A percentile compares a stretch with the other conserved stretches of the same genome.
Conservation (phyloP, 2,797 vertebrate species). For the Rhabdomys pumilio region DNA sequence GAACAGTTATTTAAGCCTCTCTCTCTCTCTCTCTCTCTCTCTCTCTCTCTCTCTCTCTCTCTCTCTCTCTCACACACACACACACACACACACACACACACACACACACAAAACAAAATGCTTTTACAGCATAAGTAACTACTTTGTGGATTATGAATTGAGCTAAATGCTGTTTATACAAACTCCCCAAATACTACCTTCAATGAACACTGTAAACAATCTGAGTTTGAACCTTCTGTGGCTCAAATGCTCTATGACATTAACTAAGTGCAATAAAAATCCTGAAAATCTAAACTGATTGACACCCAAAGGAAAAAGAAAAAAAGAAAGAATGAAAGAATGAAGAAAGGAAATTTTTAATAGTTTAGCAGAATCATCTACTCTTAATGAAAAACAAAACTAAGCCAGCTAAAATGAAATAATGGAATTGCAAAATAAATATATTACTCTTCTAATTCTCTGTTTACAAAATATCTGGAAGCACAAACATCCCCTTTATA, state of each 20-base stretch:
- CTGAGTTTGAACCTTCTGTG: not conserved
- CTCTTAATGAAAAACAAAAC: slow-evolving; percentile 9
- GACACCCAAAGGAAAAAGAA: not conserved
- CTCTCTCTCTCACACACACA: too few species aligned
- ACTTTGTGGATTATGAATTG: not conserved
- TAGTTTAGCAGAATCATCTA: not conserved
- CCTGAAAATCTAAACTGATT: slow-evolving; percentile 29
- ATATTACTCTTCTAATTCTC: not conserved
- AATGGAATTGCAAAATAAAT: not conserved
- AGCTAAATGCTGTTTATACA: not conserved
- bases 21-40: too few species aligned
- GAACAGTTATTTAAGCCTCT: slow-evolving; percentile 21
- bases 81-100: too few species aligned
- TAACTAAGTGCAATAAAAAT: not conserved
- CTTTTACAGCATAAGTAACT: not conserved
- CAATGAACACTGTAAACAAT: not conserved
- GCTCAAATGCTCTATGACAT: not conserved
- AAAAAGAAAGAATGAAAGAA: not conserved
- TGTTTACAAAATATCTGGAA: slow-evolving; percentile 5
- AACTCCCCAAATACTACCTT: not conserved
- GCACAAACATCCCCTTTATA: not conserved
- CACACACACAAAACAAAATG: not conserved
- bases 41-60: too few species aligned
- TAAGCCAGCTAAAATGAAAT: not conserved
- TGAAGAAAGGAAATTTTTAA: too few species aligned